phyloP scores from a whole-genome alignment of 1,140 invertebrate genomes.

The Anastrepha ludens region DNA sequence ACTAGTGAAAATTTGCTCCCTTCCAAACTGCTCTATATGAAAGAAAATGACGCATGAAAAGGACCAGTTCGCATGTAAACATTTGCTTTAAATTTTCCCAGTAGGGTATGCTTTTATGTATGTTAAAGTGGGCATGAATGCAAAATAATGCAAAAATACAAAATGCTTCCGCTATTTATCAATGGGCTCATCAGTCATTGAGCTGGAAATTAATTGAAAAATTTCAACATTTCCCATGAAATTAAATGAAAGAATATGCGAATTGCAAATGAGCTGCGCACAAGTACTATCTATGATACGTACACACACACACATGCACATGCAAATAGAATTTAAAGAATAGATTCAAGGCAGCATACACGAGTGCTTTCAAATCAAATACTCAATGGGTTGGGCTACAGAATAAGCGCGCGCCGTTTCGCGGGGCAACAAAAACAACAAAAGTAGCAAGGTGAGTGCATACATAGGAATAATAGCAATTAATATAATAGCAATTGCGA shows the following conservation, averaged over 20 bases:
- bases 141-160: background rate
- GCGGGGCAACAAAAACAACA: background rate
- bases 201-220: constrained; percentile 51
- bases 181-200: constrained; percentile 46
- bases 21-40: too few species aligned
- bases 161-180: constrained; percentile 13
- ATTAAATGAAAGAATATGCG: constrained; percentile 32
- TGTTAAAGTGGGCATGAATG: too few species aligned
- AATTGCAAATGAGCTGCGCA: constrained; percentile 23
- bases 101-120: too few species aligned
- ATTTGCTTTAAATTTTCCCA: too few species aligned
- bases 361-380: background rate
- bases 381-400: constrained; percentile 22
- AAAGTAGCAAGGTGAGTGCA: background rate
- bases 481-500: background rate
- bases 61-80: too few species aligned
- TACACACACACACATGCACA: background rate
- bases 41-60: too few species aligned
- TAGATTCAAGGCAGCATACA: background rate
- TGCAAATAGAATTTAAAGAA: background rate
- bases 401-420: background rate
- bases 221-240: constrained; percentile 42
- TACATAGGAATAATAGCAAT: background rate
- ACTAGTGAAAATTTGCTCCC: too few species aligned
- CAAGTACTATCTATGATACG: background rate